phyloP scores from a whole-genome alignment of 1,140 invertebrate genomes.

The Macrobrachium rosenbergii region DNA sequence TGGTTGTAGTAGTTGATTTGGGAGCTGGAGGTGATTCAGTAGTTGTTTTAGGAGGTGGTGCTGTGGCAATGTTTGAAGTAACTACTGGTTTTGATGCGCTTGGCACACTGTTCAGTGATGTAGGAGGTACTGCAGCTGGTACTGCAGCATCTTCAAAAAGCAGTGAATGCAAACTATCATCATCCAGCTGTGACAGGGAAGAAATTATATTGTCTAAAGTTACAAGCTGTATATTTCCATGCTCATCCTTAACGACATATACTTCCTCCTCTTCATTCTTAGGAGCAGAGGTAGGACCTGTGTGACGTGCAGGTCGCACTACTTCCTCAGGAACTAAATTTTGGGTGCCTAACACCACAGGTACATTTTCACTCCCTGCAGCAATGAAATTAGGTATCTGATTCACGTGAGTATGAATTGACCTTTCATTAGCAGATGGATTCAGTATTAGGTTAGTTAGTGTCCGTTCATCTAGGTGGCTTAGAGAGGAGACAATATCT shows the following conservation, averaged over 20 bases:
- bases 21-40: too few relatives aligned
- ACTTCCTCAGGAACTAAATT: neutral
- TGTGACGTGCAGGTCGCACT: slow-evolving; percentile 17
- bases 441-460: slow-evolving; percentile 26
- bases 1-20: too few relatives aligned
- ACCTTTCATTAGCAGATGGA: slow-evolving; percentile 4
- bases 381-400: neutral
- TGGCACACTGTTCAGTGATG: neutral
- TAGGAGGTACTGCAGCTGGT: neutral
- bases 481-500: slow-evolving; percentile 40
- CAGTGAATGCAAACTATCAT: slow-evolving; percentile 7
- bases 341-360: neutral
- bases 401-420: neutral
- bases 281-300: neutral
- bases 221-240: slow-evolving; percentile 22
- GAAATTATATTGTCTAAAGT: slow-evolving; percentile 30
- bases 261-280: slow-evolving; percentile 12
- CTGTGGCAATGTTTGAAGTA: neutral
- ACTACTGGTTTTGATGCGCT: neutral
- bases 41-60: neutral
- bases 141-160: slow-evolving; percentile 12
- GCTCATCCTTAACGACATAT: slow-evolving; percentile 33
- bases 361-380: neutral
- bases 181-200: slow-evolving; percentile 16
- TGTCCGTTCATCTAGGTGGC: slow-evolving; percentile 41